Base-by-base conservation (phyloP, 2,797 vertebrate genomes). In the Chaetophractus vellerosus region DNA sequence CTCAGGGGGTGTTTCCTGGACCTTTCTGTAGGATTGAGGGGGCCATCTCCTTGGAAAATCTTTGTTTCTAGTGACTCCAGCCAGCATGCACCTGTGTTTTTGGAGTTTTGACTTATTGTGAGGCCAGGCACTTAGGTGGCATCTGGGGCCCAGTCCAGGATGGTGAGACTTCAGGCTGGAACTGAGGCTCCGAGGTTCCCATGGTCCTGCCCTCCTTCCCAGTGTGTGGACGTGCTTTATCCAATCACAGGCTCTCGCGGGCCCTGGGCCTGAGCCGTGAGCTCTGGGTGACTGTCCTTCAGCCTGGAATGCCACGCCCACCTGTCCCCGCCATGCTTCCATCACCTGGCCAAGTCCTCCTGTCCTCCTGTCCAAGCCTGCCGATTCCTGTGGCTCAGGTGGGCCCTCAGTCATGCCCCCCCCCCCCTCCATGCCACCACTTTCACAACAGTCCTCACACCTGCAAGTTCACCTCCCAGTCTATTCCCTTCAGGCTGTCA, bases 211-310 rank as follows among this genome's bases (percentile, higher is more conserved):
- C 24, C 26, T 6, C 64, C 66, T 38, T 38, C 64, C 36, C 71
- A 1, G 0, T 4, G 5, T 10, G 15, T 11, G 45, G 52, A 24
- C 16, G 2, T 71, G 26, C 0, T 0, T 4, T 9, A 33, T n/a
- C 36, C 36, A 26, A 18, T 8, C 72, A 5, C 63, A 55, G 5
- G 26, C 69, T 26, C 50, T 18, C 3, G 6, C 9, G 31, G 64
- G 19, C 15, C n/a, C 1, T 0, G 31, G 31, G 5, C 6, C 4
- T 5, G 6, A 14, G 3, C 78, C 2, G 8, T 3, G 0, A 0
- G 0, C 14, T 59, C 15, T 16, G 50, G 38, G 9, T 0, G 2
- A 41, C 2, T 14, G 59, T 24, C 4, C 23, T 16, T 84, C 11
- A 38, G 50, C 36, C n/a, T 38, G 18, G 64, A 50, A 7, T 9